phyloP scores from a whole-genome alignment of 2,113 vertebrate genomes.

The Lethenteron camtschaticum region DNA sequence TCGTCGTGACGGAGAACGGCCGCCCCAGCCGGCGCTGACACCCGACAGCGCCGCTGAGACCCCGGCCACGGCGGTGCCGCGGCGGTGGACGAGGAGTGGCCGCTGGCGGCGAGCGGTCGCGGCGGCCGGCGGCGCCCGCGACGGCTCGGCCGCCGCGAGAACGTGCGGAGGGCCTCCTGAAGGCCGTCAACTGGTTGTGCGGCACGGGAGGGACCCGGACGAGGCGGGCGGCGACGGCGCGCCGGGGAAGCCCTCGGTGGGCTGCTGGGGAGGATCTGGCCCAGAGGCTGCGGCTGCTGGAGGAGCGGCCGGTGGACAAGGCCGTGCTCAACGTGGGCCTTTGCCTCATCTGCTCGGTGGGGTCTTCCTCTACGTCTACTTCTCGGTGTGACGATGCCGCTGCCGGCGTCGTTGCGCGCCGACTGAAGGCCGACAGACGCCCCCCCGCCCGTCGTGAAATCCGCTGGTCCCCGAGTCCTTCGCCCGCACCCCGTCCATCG shows the following conservation, averaged over 20 bases:
- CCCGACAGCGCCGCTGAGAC: too few relatives aligned
- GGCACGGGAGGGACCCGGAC: constrained; percentile 22
- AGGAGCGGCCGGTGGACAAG: constrained; percentile 57
- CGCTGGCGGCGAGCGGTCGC: too few relatives aligned
- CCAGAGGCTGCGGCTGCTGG: constrained; percentile 49
- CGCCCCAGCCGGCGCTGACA: too few relatives aligned
- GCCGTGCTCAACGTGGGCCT: constrained; percentile 53
- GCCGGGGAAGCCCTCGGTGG: constrained; percentile 37
- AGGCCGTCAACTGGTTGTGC: constrained; percentile 33
- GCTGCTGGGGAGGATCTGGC: constrained; percentile 58
- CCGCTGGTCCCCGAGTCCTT: too few relatives aligned
- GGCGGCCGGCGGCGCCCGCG: too few relatives aligned
- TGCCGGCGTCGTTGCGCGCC: too few relatives aligned
- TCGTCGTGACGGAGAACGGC: too few relatives aligned
- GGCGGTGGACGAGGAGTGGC: too few relatives aligned
- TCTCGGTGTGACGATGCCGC: constrained; percentile 35
- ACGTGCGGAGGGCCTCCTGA: constrained; percentile 47
- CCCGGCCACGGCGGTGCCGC: too few relatives aligned
- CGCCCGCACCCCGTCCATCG: too few relatives aligned
- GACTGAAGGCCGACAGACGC: too few relatives aligned
- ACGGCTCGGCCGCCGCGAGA: constrained; percentile 15
- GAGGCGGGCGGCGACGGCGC: constrained; percentile 16
- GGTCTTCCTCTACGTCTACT: constrained; percentile 88
- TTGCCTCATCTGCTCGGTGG: constrained; percentile 50
- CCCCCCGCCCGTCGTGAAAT: too few relatives aligned